phyloP scores from a whole-genome alignment of 2,797 vertebrate species.

The Squalus acanthias region DNA sequence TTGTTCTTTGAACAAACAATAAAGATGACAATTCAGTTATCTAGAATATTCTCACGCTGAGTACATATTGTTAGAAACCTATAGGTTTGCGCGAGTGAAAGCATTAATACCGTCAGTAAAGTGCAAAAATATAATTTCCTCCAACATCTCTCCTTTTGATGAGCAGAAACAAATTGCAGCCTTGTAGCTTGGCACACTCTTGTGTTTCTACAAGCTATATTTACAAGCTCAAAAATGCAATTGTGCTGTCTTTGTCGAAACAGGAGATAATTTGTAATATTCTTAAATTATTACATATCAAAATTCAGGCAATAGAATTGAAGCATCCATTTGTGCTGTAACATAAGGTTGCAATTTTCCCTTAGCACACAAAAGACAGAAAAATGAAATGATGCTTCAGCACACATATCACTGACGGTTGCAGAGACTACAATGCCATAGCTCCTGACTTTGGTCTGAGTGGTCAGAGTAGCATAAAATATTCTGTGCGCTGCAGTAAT shows the following conservation, averaged over 20 bases:
- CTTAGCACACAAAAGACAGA: not conserved
- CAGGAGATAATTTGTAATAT: not conserved
- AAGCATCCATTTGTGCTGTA: not conserved
- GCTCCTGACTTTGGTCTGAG: not conserved
- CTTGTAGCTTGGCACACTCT: not conserved
- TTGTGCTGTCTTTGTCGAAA: not conserved
- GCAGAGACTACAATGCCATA: not conserved
- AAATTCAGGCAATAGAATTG: not conserved
- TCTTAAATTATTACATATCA: not conserved
- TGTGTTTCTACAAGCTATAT: not conserved
- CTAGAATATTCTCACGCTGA: not conserved
- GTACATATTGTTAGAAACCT: not conserved
- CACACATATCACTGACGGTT: not conserved
- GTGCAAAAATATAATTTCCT: not conserved
- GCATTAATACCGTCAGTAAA: too few species aligned
- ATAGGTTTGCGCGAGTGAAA: not conserved
- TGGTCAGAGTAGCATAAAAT: not conserved
- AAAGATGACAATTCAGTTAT: not conserved
- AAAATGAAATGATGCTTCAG: not conserved
- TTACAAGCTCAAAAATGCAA: not conserved
- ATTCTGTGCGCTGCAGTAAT: not conserved
- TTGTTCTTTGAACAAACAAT: not conserved
- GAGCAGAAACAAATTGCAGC: not conserved
- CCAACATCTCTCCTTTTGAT: not conserved
- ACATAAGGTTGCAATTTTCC: not conserved